These are phyloP conservation scores for Venustaconcha ellipsiformis DNA, from an alignment of 1,140 invertebrate species.

Conservation along the genomic window DNA sequence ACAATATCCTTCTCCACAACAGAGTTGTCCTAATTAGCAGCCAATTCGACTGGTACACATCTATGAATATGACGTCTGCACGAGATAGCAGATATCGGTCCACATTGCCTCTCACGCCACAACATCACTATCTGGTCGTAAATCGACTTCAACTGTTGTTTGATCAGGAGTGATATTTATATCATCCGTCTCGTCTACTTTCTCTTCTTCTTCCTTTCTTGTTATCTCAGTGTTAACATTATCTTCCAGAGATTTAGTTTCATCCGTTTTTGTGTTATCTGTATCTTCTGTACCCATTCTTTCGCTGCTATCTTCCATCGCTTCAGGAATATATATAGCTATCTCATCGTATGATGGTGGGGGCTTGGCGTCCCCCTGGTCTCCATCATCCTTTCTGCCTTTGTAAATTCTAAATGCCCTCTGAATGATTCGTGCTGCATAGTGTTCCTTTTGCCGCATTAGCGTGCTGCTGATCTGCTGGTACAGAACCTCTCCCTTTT, in stretches of 20 bases:
- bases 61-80: too few relatives aligned
- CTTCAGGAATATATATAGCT: slow-evolving; percentile 28
- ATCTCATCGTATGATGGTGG: slow-evolving; percentile 39
- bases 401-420: slow-evolving; percentile 80
- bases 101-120: slow-evolving; percentile 49
- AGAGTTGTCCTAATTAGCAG: too few relatives aligned
- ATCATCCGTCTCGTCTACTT: slow-evolving; percentile 17
- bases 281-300: slow-evolving; percentile 23
- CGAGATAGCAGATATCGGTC: too few relatives aligned
- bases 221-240: slow-evolving; percentile 18
- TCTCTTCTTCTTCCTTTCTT: slow-evolving; percentile 23
- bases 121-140: slow-evolving; percentile 64
- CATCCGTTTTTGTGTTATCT: slow-evolving; percentile 15
- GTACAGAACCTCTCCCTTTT: slow-evolving; percentile 88
- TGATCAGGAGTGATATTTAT: slow-evolving; percentile 33
- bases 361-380: slow-evolving; percentile 7
- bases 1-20: too few relatives aligned
- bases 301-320: slow-evolving; percentile 17
- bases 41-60: too few relatives aligned
- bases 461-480: slow-evolving; percentile 93
- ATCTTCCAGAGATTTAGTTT: slow-evolving; percentile 17
- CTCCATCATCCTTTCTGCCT: slow-evolving; percentile 21
- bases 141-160: slow-evolving; percentile 59
- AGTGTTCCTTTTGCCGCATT: slow-evolving; percentile 95
- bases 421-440: slow-evolving; percentile 94